Percentiles rank a stretch among this genome's conserved stretches.
Evolutionary conservation across 2,888 invertebrate species (phyloP).

Genomic region (Drosophila nigritarsus): DNA sequence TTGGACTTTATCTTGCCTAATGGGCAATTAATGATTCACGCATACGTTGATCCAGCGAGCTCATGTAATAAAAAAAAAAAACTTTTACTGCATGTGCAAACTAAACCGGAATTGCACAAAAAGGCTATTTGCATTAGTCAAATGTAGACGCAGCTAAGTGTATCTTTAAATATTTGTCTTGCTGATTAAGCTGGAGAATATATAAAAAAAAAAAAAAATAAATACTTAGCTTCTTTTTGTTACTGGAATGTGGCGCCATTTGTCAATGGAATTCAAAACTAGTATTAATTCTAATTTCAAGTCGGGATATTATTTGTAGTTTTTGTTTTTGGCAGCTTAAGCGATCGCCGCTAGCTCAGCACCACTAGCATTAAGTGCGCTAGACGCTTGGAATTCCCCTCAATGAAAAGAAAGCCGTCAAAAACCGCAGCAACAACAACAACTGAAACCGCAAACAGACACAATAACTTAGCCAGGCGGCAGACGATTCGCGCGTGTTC

Average conservation of each 20-base stretch:
- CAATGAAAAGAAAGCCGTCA: slow-evolving; percentile 63
- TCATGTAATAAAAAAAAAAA: neutral
- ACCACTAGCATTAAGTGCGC: slow-evolving; percentile 36
- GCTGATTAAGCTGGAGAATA: slow-evolving; percentile 6
- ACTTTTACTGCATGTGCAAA: neutral
- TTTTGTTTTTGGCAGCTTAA: slow-evolving; percentile 13
- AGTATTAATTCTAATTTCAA: slow-evolving; percentile 60
- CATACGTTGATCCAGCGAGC: slow-evolving; percentile 13
- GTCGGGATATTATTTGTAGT: slow-evolving; percentile 16
- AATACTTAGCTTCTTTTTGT: slow-evolving; percentile 11
- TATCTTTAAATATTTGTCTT: slow-evolving; percentile 10
- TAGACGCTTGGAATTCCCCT: slow-evolving; percentile 73
- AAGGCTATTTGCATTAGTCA: slow-evolving; percentile 13
- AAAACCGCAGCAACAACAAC: slow-evolving; percentile 24
- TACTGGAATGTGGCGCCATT: slow-evolving; percentile 48
- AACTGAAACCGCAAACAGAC: slow-evolving; percentile 25
- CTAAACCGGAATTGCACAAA: neutral
- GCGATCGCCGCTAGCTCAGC: slow-evolving; percentile 31
- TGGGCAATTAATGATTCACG: slow-evolving; percentile 36
- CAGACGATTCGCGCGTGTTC: slow-evolving; percentile 56
- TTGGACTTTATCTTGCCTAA: slow-evolving; percentile 16
- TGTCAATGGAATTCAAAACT: slow-evolving; percentile 60
- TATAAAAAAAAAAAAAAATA: slow-evolving; percentile 7
- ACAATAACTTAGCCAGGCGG: slow-evolving; percentile 42
- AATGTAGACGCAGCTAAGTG: neutral